Conservation (phyloP, 2,888 invertebrate genomes). For the Onthophagus sagittarius region DNA sequence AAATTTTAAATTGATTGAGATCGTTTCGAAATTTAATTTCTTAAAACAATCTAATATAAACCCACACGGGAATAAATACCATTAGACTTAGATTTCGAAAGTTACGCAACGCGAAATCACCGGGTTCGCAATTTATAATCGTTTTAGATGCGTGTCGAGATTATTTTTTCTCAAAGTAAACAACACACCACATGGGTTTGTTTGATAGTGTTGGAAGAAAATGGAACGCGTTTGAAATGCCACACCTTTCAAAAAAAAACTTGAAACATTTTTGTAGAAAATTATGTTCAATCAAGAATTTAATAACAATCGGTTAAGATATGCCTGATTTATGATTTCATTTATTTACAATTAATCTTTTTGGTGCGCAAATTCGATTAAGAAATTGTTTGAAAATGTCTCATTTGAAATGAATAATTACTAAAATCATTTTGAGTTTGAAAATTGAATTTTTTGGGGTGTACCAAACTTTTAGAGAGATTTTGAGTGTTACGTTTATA, state of each 20-base stretch:
- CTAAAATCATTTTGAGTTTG: too few relatives aligned
- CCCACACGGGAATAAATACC: background rate
- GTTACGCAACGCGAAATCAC: background rate
- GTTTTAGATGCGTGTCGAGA: background rate
- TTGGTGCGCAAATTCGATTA: too few relatives aligned
- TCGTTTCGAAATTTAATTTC: background rate
- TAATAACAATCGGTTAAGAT: too few relatives aligned
- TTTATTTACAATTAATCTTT: too few relatives aligned
- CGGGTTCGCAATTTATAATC: background rate
- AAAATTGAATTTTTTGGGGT: too few relatives aligned
- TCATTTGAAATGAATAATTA: too few relatives aligned
- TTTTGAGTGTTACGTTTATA: too few relatives aligned
- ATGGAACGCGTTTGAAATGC: background rate
- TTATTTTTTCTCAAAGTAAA: background rate
- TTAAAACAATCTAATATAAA: background rate
- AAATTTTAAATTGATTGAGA: background rate
- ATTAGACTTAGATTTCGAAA: background rate
- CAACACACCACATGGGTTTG: background rate
- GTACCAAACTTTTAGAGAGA: too few relatives aligned
- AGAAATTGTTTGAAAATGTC: too few relatives aligned
- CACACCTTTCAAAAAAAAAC: background rate
- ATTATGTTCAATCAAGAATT: too few relatives aligned
- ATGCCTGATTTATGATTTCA: too few relatives aligned
- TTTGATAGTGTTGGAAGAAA: background rate
- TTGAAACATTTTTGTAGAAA: too few relatives aligned